Evolutionary conservation across 2,888 invertebrate species (phyloP), one percentile per base, ranked within the genome.

Genomic region (Diadegma fenestrale): DNA sequence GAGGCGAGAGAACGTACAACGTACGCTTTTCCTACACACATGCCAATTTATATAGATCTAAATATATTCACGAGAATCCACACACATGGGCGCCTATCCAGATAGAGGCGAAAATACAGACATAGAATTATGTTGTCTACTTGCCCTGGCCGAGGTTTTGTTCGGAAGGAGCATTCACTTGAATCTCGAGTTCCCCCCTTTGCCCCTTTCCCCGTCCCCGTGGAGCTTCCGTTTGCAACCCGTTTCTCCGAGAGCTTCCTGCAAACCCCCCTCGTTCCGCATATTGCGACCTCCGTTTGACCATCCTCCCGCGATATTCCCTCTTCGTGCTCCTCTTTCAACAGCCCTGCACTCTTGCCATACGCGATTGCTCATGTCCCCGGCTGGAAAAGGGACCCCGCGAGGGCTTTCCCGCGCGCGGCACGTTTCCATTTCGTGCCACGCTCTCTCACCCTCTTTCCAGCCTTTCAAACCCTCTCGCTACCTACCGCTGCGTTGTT

Each of bases 1-100:
- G 90, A 91, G 91, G 92, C 90, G 88, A 84, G 87, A 80, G 78
- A 87, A 72, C 81, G 78, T 73, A 85, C 64, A 54, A 37, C 64
- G 75, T 89, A 84, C 89, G 88, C 88, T 80, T 87, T 90, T 68
- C 45, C 75, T 51, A 37, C 48, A 76, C 48, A 76, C 51, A 19
- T 54, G 26, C 54, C 10, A 1, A 10, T 26, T n/a, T 61, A 33
- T 58, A 43, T 54, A 22, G 22, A 68, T 30, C 63, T 30, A 75
- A n/a, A 66, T 64, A 33, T 51, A 33, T 26, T 17, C 10, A 17
- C 12, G 5, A 17, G 12, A n/a, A 37, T 37, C n/a, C 30, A 41
- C 41, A 33, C 14, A 68, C 26, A n/a, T n/a, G n/a, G 14, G 17
- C n/a, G 51, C 19, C 8, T 51, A 51, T 51, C 8, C n/a, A n/a